phyloP scores from a whole-genome alignment of 1,140 invertebrate species.

The Drosophila nigrodunni region DNA sequence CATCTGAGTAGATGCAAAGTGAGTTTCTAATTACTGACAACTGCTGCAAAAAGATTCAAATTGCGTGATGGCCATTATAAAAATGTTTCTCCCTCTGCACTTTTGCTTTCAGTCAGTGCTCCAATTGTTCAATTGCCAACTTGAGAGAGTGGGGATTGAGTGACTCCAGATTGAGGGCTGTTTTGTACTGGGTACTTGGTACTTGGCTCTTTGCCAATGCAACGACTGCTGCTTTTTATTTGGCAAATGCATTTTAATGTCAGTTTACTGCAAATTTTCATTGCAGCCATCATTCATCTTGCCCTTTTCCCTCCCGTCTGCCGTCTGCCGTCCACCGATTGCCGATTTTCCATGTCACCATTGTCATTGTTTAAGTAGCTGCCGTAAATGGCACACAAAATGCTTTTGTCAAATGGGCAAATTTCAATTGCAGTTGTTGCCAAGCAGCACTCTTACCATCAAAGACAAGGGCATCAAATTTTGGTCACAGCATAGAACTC shows the following conservation, averaged over 20 bases:
- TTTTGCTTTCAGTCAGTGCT: conserved; percentile 49
- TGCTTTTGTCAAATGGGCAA: conserved; percentile 7
- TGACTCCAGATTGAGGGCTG: not conserved
- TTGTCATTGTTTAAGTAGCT: conserved; percentile 54
- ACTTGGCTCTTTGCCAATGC: conserved; percentile 55
- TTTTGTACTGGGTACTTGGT: conserved; percentile 2
- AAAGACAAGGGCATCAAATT: conserved; percentile 31
- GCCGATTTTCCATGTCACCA: conserved; percentile 48
- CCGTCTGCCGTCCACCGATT: not conserved
- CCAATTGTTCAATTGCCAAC: conserved; percentile 42
- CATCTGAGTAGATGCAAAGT: conserved; percentile 1
- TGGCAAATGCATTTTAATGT: conserved; percentile 74
- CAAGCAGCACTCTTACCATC: conserved; percentile 16
- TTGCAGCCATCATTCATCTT: conserved; percentile 59
- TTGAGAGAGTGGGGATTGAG: not conserved
- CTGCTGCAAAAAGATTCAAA: conserved; percentile 51
- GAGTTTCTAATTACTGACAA: conserved; percentile 62
- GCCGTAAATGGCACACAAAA: conserved; percentile 34
- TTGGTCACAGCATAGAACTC: not conserved
- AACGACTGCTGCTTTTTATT: conserved; percentile 51
- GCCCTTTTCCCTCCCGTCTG: not conserved
- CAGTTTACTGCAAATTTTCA: conserved; percentile 64
- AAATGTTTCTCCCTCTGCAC: conserved; percentile 23
- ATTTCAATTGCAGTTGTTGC: conserved; percentile 31
- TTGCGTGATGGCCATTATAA: conserved; percentile 48